These are phyloP conservation scores for Felis catus DNA, from an alignment of 2,113 vertebrate species.

Conservation along the genomic window DNA sequence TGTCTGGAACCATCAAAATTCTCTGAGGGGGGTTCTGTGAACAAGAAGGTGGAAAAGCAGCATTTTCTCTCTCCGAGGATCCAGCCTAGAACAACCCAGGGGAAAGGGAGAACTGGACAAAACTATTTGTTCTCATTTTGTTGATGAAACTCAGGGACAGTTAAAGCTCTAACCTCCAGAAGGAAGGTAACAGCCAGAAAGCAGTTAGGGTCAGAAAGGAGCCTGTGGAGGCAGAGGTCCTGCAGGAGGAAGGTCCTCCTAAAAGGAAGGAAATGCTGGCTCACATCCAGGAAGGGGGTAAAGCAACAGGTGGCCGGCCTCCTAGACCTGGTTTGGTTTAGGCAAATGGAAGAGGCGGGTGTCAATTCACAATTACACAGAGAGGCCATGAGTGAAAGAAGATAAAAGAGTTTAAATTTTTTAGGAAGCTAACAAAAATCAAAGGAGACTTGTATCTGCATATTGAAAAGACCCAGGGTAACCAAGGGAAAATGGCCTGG, in stretches of 20 bases:
- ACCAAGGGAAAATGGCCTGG: neutral
- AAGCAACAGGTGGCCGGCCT: fast-evolving
- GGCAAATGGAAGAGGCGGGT: neutral
- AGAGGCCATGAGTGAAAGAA: neutral
- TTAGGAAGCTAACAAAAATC: neutral
- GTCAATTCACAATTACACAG: neutral
- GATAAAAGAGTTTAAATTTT: neutral
- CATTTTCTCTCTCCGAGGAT: neutral
- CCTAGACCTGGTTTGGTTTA: too few species aligned
- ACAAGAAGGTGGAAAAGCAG: neutral
- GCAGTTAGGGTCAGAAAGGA: neutral
- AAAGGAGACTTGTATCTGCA: neutral
- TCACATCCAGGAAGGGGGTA: neutral
- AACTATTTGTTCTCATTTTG: neutral
- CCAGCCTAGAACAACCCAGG: neutral
- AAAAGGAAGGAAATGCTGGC: fast-evolving
- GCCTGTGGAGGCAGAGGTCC: neutral
- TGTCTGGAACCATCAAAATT: neutral
- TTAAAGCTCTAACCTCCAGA: neutral
- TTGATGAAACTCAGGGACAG: neutral
- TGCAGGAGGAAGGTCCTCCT: too few species aligned
- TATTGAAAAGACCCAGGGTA: neutral
- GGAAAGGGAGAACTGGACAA: neutral
- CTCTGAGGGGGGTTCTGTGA: neutral
- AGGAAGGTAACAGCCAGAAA: neutral